Evolutionary conservation across 2,888 invertebrate genomes (phyloP).

Genomic region (Isoperla grammatica): DNA sequence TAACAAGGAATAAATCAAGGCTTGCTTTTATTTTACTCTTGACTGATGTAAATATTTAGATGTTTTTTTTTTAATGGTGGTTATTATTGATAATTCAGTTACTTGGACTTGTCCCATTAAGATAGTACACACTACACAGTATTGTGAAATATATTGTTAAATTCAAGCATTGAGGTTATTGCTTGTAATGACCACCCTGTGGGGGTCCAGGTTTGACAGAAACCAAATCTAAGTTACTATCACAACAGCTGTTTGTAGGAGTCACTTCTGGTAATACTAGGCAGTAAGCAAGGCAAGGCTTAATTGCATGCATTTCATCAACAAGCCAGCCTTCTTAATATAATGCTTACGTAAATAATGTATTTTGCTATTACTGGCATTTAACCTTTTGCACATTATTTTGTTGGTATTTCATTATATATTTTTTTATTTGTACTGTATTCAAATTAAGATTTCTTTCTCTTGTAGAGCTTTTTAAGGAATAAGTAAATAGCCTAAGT

Average conservation of each 20-base stretch:
- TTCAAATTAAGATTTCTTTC: conserved; percentile 30
- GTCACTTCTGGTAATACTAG: conserved; percentile 32
- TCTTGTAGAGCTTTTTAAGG: conserved; percentile 33
- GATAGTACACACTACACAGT: not conserved
- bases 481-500: conserved; percentile 32
- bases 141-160: not conserved
- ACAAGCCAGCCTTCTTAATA: conserved; percentile 16
- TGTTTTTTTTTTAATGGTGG: conserved; percentile 28
- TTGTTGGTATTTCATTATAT: conserved; percentile 25
- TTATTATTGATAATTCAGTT: conserved; percentile 34
- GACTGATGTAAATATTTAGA: conserved; percentile 34
- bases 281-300: conserved; percentile 22
- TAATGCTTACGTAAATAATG: conserved; percentile 31
- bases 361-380: conserved; percentile 30
- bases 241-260: conserved; percentile 33
- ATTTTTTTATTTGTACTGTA: conserved; percentile 32
- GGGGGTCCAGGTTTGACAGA: no score
- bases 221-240: conserved; percentile 31
- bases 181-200: no score
- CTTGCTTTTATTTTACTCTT: conserved; percentile 28
- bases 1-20: conserved; percentile 24
- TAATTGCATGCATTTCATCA: conserved; percentile 23
- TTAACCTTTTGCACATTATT: conserved; percentile 30
- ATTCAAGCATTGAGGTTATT: not conserved
- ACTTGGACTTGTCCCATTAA: conserved; percentile 34